Evolutionary conservation across 1,140 invertebrate genomes (phyloP).

Genomic region (Drosophila santomea): DNA sequence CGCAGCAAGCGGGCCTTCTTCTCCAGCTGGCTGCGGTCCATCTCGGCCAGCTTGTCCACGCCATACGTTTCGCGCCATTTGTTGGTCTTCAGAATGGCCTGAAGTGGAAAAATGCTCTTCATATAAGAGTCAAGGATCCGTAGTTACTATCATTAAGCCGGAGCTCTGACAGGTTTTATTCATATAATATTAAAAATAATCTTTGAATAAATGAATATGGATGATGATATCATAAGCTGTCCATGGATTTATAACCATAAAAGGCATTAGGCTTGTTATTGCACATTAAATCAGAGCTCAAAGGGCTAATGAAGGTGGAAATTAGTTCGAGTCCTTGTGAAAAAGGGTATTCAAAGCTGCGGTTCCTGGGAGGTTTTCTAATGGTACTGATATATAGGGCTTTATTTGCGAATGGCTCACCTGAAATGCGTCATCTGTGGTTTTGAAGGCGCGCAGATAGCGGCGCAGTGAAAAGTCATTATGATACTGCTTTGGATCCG

Average conservation of each 20-base stretch:
- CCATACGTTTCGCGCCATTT: constrained; percentile 91
- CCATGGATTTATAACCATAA: too few species aligned
- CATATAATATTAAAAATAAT: too few species aligned
- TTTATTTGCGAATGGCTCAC: constrained; percentile 83
- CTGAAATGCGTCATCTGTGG: constrained; percentile 89
- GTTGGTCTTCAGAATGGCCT: constrained; percentile 91
- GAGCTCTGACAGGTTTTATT: too few species aligned
- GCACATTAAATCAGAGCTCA: too few species aligned
- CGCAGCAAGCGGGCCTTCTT: constrained; percentile 88
- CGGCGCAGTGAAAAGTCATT: constrained; percentile 89
- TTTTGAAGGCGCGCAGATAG: constrained; percentile 90
- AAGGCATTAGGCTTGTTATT: too few species aligned
- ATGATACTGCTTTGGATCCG: constrained; percentile 89
- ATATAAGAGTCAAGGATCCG: background rate
- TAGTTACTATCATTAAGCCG: too few species aligned
- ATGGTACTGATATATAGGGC: background rate
- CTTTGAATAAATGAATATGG: too few species aligned
- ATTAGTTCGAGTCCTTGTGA: background rate
- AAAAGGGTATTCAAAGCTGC: background rate
- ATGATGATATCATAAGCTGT: too few species aligned
- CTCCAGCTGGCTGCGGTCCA: constrained; percentile 87
- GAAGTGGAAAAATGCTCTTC: background rate
- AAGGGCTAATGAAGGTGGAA: background rate
- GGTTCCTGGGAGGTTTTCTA: background rate
- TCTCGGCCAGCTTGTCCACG: constrained; percentile 86